phyloP scores from a whole-genome alignment of 2,797 vertebrate species.

The Bryconaethiops microstoma region DNA sequence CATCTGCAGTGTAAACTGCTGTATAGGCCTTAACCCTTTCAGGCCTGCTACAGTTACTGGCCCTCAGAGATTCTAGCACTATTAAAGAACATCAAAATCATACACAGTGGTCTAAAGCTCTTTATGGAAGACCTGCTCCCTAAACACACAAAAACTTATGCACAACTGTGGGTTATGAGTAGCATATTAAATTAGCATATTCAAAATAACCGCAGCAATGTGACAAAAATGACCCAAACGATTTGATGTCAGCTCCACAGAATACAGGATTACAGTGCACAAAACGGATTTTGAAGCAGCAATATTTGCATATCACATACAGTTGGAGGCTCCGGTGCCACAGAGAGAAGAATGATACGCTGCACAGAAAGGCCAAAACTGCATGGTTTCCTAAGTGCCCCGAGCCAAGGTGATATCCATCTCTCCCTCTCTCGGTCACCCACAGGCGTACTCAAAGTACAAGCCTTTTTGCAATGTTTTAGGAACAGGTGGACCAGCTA shows the following conservation, averaged over 20 bases:
- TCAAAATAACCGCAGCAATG: not conserved
- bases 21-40: slow-evolving; percentile 80
- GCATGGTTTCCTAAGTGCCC: slow-evolving; percentile 10
- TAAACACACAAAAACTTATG: not conserved
- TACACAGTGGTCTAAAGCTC: not conserved
- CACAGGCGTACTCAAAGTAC: not conserved
- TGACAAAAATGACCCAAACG: not conserved
- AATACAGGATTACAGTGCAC: not conserved
- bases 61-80: not conserved
- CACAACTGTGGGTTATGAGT: not conserved
- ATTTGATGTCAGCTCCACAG: not conserved
- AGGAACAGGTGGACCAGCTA: slow-evolving; percentile 35
- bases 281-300: not conserved
- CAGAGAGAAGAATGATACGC: slow-evolving; percentile 19
- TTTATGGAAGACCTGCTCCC: not conserved
- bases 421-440: not conserved
- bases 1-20: slow-evolving; percentile 84
- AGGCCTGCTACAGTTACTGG: slow-evolving; percentile 42
- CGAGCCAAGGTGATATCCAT: slow-evolving; percentile 30
- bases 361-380: slow-evolving; percentile 23
- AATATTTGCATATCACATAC: slow-evolving; percentile 25
- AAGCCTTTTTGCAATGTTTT: slow-evolving; percentile 26
- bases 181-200: no score
- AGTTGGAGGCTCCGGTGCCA: not conserved
- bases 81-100: no score